Conservation (phyloP, 2,797 vertebrate species). For the Tragelaphus oryx region DNA sequence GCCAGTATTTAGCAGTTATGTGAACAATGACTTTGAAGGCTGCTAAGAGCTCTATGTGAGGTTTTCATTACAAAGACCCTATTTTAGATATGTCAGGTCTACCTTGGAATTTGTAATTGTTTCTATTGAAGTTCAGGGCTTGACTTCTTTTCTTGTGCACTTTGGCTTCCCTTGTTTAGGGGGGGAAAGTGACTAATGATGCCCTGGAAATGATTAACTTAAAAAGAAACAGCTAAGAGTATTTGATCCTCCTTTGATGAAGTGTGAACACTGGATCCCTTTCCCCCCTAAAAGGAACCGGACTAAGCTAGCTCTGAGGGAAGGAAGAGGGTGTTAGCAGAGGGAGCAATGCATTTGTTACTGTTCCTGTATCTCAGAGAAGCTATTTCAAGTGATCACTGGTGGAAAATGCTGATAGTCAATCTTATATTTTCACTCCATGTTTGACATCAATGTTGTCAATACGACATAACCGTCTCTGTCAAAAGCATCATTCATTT, state of each 20-base stretch:
- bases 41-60: constrained; percentile 29
- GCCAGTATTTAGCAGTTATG: neutral
- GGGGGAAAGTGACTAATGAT: constrained; percentile 61
- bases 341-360: constrained; percentile 20
- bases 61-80: constrained; percentile 49
- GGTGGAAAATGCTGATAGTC: constrained; percentile 68
- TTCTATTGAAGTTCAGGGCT: constrained; percentile 47
- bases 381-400: constrained; percentile 63
- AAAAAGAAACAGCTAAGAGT: constrained; percentile 73
- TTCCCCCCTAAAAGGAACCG: constrained; percentile 57
- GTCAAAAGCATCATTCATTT: constrained; percentile 73
- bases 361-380: constrained; percentile 59
- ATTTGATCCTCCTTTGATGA: constrained; percentile 80
- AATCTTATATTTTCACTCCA: constrained; percentile 58
- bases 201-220: constrained; percentile 78
- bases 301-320: constrained; percentile 56
- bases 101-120: constrained; percentile 58
- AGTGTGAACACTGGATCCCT: constrained; percentile 76
- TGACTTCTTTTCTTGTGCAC: constrained; percentile 66
- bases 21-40: constrained; percentile 55
- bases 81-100: constrained; percentile 52
- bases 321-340: neutral
- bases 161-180: constrained; percentile 61
- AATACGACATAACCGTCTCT: constrained; percentile 71
- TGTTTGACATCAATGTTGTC: constrained; percentile 67